Evolutionary conservation across 2,113 vertebrate genomes (phyloP).

Genomic region (Ploceus nigricollis): DNA sequence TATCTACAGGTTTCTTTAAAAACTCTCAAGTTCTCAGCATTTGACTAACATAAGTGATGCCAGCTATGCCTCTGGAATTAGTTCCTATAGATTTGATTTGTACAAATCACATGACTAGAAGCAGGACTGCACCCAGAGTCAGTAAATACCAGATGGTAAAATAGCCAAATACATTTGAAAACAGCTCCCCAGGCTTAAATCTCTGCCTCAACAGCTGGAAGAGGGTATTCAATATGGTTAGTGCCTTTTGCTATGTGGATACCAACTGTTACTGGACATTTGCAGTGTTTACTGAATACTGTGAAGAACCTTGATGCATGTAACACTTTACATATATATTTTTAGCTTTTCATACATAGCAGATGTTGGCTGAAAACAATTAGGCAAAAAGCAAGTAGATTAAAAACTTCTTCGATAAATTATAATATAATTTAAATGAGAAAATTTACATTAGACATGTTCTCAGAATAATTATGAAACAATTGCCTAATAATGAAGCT

Average conservation of each 20-base stretch:
- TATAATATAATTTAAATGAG: conserved; percentile 37
- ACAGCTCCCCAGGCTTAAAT: conserved; percentile 22
- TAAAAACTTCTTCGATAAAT: conserved; percentile 44
- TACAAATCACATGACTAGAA: not conserved
- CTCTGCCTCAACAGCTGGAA: conserved; percentile 53
- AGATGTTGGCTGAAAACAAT: conserved; percentile 57
- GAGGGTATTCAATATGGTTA: not conserved
- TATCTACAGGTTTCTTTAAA: not conserved
- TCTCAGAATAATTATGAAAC: conserved; percentile 56
- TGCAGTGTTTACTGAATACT: conserved; percentile 9
- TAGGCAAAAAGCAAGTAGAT: conserved; percentile 28
- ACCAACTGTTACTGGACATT: conserved; percentile 32
- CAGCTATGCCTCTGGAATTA: not conserved
- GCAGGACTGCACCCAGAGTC: not conserved
- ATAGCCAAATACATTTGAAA: conserved; percentile 8
- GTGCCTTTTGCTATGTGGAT: conserved; percentile 10
- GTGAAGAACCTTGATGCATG: not conserved
- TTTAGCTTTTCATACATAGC: conserved; percentile 1
- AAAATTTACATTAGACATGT: conserved; percentile 23
- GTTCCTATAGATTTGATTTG: not conserved
- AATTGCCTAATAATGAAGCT: conserved; percentile 58
- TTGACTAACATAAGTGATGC: not conserved
- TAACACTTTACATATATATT: not conserved
- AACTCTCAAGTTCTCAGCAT: not conserved
- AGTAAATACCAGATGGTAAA: conserved; percentile 54